A percentile compares a stretch with the other conserved stretches of the same genome.
phyloP scores from a whole-genome alignment of 2,113 vertebrate genomes.

The Dunckerocampus dactyliophorus region DNA sequence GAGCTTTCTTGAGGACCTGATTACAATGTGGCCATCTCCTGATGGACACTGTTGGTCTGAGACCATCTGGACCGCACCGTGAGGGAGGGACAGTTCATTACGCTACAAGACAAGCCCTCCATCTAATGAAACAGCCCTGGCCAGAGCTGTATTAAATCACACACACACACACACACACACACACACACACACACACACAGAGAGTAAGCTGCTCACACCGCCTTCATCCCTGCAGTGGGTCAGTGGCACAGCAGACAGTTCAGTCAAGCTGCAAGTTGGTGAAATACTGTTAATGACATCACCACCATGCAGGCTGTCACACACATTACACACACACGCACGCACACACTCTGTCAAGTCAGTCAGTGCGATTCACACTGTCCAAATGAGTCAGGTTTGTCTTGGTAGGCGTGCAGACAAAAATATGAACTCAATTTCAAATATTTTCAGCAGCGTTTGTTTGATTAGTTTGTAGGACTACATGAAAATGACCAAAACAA shows the following conservation, averaged over 20 bases:
- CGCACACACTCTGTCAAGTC: neutral
- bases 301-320: slow-evolving; percentile 7
- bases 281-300: slow-evolving; percentile 20
- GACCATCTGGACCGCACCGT: slow-evolving; percentile 62
- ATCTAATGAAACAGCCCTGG: slow-evolving; percentile 61
- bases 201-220: slow-evolving; percentile 55
- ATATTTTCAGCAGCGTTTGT: neutral
- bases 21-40: slow-evolving; percentile 27
- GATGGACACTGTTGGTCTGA: slow-evolving; percentile 30
- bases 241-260: slow-evolving; percentile 60
- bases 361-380: neutral
- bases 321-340: neutral
- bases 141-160: slow-evolving; percentile 61
- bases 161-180: slow-evolving; percentile 6
- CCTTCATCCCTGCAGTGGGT: slow-evolving; percentile 53
- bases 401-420: neutral
- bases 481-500: neutral
- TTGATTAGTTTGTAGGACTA: neutral
- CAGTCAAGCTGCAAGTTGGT: slow-evolving; percentile 24
- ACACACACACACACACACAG: neutral
- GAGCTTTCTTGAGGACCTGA: slow-evolving; percentile 46
- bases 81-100: slow-evolving; percentile 59
- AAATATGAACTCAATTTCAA: neutral
- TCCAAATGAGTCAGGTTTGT: neutral
- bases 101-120: slow-evolving; percentile 49